Conservation (phyloP, 2,888 invertebrate species). For the Drosophila kanekoi region DNA sequence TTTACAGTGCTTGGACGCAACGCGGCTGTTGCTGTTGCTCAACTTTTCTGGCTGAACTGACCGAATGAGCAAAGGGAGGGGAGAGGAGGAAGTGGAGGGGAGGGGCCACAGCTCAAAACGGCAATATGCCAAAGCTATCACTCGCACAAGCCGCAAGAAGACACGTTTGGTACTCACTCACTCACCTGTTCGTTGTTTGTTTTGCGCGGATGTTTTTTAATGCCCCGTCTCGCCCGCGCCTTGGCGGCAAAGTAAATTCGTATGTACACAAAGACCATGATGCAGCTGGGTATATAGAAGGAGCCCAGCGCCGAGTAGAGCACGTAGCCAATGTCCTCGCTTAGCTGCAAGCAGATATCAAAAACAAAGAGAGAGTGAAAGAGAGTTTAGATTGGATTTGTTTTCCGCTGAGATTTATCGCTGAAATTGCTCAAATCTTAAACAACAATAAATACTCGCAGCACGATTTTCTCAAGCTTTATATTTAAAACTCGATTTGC, state of each 20-base stretch:
- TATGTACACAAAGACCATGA: slow-evolving; percentile 99
- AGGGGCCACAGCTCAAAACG: neutral
- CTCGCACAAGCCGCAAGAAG: neutral
- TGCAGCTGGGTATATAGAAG: slow-evolving; percentile 99
- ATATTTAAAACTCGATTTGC: neutral
- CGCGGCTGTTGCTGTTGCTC: slow-evolving; percentile 21
- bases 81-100: no score
- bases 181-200: slow-evolving; percentile 85
- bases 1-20: slow-evolving; percentile 33
- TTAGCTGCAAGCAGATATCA: slow-evolving; percentile 89
- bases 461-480: neutral
- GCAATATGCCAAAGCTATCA: slow-evolving; percentile 6
- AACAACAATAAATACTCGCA: slow-evolving; percentile 1
- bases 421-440: slow-evolving; percentile 9
- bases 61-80: neutral
- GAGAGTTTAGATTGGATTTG: slow-evolving; percentile 19
- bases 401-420: slow-evolving; percentile 9
- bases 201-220: slow-evolving; percentile 91
- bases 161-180: slow-evolving; percentile 11
- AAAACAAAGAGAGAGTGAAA: neutral
- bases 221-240: slow-evolving; percentile 94
- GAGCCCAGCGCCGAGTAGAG: slow-evolving; percentile 99
- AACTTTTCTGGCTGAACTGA: slow-evolving; percentile 16
- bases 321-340: slow-evolving; percentile 98
- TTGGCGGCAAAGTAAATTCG: slow-evolving; percentile 99